Base-by-base conservation (phyloP, 2,888 invertebrate species). In the Clistopyga incitator region DNA sequence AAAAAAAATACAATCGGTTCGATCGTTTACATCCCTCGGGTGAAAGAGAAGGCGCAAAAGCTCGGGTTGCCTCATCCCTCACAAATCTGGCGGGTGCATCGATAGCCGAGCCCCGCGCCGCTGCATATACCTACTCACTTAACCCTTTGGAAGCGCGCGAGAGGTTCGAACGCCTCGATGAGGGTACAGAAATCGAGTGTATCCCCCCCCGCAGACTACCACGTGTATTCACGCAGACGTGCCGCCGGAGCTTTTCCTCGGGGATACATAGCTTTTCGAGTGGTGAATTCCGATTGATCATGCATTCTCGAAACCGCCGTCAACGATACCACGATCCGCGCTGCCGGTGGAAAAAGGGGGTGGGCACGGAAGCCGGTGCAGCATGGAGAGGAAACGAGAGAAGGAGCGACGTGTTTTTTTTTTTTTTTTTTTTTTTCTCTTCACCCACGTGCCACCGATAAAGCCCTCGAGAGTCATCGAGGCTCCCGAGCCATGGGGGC, bases 261-360 rank as follows among this genome's bases (percentile, higher is more conserved):
- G 42, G 72, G 70, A 78, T 70, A 61, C 50, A 88, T 88, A 81
- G 87, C 75, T 87, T 87, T 89, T 90, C 87, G 87, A 90, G 89
- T 87, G 89, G 88, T 87, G 85, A 88, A 90, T 89, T 89, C 86
- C 91, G 86, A 91, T 91, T 91, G 91, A 91, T 91, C 90, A 87
- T 86, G 84, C 85, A 82, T 82, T 82, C 82, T 84, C 77, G 82
- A 72, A 38, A 59, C 76, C 38, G 25, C 72, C 61, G 74, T 72
- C 77, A 61, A 65, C 76, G 76, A 79, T 82, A 70, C n/a, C n/a
- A n/a, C 67, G 20, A 50, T 52, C 80, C 67, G 76, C 77, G 29
- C 34, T 52, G 65, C 6, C 38, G 64, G 64, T 25, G 52, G 25
- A 10, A n/a, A 52, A n/a, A 45, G 52, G 67, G 38, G 50, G 67